Evolutionary conservation across 2,113 vertebrate species (phyloP).

Genomic region (Albula goreensis): DNA sequence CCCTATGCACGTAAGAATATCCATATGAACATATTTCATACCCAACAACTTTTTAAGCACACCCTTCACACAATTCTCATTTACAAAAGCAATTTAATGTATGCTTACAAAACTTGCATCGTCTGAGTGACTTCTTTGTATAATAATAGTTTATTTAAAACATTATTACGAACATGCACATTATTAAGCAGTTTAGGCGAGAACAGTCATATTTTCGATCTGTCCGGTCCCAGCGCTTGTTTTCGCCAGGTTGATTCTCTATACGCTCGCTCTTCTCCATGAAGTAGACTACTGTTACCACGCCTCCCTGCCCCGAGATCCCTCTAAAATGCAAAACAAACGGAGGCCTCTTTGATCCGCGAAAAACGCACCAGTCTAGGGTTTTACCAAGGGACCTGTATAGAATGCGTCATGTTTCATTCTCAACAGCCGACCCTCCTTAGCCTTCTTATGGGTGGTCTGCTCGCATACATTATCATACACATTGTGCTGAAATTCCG

Average conservation of each 20-base stretch:
- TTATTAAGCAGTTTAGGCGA: too few species aligned
- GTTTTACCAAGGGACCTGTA: neutral
- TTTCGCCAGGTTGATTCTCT: neutral
- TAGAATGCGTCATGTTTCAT: conserved; percentile 3
- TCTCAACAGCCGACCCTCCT: conserved; percentile 30
- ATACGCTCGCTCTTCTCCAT: conserved; percentile 1
- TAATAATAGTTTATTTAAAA: too few species aligned
- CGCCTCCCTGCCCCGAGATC: conserved; percentile 19
- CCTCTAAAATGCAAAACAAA: conserved; percentile 18
- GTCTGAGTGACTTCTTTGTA: too few species aligned
- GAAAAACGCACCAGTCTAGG: neutral
- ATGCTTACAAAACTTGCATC: too few species aligned
- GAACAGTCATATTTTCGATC: neutral
- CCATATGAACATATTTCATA: neutral
- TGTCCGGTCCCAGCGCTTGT: neutral
- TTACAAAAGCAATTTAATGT: neutral
- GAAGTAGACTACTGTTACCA: conserved; percentile 10
- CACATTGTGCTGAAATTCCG: conserved; percentile 69
- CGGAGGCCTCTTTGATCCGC: neutral
- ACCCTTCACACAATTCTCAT: neutral
- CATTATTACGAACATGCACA: too few species aligned
- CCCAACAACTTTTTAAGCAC: neutral
- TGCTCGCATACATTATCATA: conserved; percentile 42
- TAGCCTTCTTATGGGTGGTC: conserved; percentile 51
- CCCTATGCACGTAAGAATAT: too few species aligned